These are phyloP conservation scores for Araneus ventricosus DNA, from an alignment of 1,140 invertebrate species.

Conservation along the genomic window DNA sequence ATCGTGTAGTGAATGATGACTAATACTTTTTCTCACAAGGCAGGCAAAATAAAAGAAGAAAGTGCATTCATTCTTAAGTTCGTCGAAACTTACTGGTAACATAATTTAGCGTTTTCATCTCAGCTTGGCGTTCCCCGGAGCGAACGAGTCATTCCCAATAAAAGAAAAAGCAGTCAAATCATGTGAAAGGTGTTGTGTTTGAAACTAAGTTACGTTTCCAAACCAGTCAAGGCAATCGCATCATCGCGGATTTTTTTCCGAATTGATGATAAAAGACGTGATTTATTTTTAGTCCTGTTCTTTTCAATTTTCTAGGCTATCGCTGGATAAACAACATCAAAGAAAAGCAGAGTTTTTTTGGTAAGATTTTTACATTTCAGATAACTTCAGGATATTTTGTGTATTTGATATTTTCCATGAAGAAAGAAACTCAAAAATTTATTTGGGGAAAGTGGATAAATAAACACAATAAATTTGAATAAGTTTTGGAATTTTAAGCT, in stretches of 20 bases:
- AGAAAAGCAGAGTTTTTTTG: neutral
- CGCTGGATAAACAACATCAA: neutral
- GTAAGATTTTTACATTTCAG: too few relatives aligned
- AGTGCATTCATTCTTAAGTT: neutral
- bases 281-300: neutral
- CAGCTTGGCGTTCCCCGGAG: neutral
- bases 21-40: too few relatives aligned
- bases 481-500: too few relatives aligned
- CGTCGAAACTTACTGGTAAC: neutral
- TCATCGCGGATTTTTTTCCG: neutral
- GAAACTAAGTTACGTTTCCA: conserved; percentile 6
- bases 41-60: neutral
- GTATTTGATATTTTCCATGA: too few relatives aligned
- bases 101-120: neutral
- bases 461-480: too few relatives aligned
- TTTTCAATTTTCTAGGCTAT: neutral
- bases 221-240: neutral
- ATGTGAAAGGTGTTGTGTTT: conserved; percentile 8
- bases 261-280: neutral
- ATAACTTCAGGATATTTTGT: too few relatives aligned
- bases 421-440: too few relatives aligned
- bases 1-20: too few relatives aligned
- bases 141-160: neutral
- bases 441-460: too few relatives aligned
- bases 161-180: neutral